Base-by-base conservation (phyloP, 1,140 invertebrate species). In the Chelonus insularis region DNA sequence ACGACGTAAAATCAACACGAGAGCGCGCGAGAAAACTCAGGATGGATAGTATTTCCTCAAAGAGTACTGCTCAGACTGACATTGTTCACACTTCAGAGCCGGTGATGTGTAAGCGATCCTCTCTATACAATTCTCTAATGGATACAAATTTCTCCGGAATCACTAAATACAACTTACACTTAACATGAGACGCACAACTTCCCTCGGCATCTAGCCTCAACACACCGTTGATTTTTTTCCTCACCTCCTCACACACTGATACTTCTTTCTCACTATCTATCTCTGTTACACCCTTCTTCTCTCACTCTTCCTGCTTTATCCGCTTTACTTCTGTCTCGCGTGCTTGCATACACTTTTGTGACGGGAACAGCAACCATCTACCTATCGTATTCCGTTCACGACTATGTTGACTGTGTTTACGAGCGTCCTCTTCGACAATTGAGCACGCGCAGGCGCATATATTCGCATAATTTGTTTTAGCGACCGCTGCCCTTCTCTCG, bases 391-490 rank as follows among this genome's bases (percentile, higher is more conserved):
- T 52, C 29, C 29, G 50, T 52, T 32, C 29, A 37, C 47, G 57
- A 60, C 47, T 16, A 43, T 43, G 41, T 43, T 18, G 12, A 16
- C 12, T 60, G 56, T 58, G 47, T 60, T 51, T 59, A 59, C 57
- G 39, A 60, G 57, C 57, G 57, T 60, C 57, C 57, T 60, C 57
- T 60, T 50, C 48, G 36, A 51, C 47, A 36, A 37, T 51, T 60
- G 47, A 51, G 36, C 32, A 41, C 23, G 37, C 47, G 57, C 57
- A 50, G 45, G 48, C 48, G 47, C 47, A 48, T 20, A 23, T 41
- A n/a, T 41, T 23, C 12, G 18, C 23, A 50, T 52, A 60, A 60
- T 52, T 34, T 52, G n/a, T n/a, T 29, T 11, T 52, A 16, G 14
- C 8, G 41, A 16, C 41, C 41, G 41, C 41, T 52, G 9, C 12